phyloP scores from a whole-genome alignment of 92 coral and sea anemone genomes.

The Micromussa lordhowensis region DNA sequence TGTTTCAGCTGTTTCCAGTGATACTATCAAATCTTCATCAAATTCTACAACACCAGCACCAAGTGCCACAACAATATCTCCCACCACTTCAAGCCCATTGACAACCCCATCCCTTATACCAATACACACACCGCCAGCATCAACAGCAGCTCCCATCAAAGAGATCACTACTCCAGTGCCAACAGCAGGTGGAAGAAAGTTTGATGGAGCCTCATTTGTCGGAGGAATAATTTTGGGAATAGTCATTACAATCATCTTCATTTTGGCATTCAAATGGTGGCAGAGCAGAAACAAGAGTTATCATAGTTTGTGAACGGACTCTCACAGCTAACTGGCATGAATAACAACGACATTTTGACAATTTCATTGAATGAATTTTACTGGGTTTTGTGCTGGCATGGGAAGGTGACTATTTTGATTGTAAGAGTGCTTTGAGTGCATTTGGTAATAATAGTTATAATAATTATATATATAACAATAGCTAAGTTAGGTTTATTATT shows the following conservation, averaged over 20 bases:
- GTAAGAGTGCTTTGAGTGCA: not conserved
- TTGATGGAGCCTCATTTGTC: conserved; percentile 92
- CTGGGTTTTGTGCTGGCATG: not conserved
- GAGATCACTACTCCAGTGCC: too few relatives aligned
- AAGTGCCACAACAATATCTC: too few relatives aligned
- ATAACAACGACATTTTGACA: not conserved
- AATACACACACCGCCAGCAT: too few relatives aligned
- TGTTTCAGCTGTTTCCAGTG: too few relatives aligned
- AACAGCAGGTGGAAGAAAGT: conserved; percentile 52
- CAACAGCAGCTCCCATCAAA: too few relatives aligned
- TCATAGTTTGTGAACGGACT: conserved; percentile 69
- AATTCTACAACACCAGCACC: too few relatives aligned
- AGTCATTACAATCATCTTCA: conserved; percentile 47
- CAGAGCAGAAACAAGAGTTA: conserved; percentile 87
- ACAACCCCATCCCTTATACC: too few relatives aligned
- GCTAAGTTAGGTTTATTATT: too few relatives aligned
- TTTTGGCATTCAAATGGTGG: conserved; percentile 76
- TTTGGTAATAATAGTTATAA: too few relatives aligned
- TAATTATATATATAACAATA: too few relatives aligned
- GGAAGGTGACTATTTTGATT: not conserved
- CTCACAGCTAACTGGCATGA: not conserved
- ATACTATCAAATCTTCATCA: too few relatives aligned
- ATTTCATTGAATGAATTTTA: not conserved
- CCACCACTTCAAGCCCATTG: too few relatives aligned
- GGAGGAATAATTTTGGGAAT: conserved; percentile 94